Evolutionary conservation across 1,140 invertebrate genomes (phyloP), one percentile per base, ranked within the genome.

Genomic region (Halyomorpha halys): DNA sequence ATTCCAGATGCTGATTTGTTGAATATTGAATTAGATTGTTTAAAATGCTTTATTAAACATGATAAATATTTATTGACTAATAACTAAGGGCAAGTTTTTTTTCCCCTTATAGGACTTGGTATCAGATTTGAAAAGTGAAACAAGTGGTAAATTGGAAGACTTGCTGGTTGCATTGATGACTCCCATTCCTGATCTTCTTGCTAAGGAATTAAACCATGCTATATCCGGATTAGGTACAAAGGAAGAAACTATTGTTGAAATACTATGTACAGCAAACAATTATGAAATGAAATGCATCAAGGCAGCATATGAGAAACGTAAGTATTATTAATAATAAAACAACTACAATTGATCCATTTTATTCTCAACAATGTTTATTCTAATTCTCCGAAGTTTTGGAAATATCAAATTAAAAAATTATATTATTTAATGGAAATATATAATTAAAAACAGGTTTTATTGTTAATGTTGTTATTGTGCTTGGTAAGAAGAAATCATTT

Each of bases 111-210:
- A 95, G 86, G 91, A 96, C 76, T 77, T 97, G 59, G 82, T 93
- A 27, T 86, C 87, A 65, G 90, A 97, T 69, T 77, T 98, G 66
- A 93, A 94, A 72, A 90, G 87, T 64, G 94, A 97, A 75, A 79
- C 91, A 5, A 86, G 84, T 70, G 94, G 94, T 23, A 90, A 93
- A 71, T 94, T 96, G 72, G 90, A 97, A 74, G 84, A 93, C 67
- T 74, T 93, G 0, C 73, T 97, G 4, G 77, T 96, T 23, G 90
- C 90, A 0, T 77, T 97, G 69, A 89, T 98, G 85, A 91, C 85
- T 64, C 89, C 91, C 0, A 79, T 93, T 56, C 86, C 86, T 1
- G 84, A 92, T 68, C 96, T 84, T 76, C 90, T 94, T 73, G 93
- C 91, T 6, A 82, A 86, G 72, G 86, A 92, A 74, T 72, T 97